A percentile compares a stretch with the other conserved stretches of the same genome.
These are phyloP conservation scores for Plemyria rubiginata DNA, from an alignment of 2,888 invertebrate species.

Conservation along the genomic window DNA sequence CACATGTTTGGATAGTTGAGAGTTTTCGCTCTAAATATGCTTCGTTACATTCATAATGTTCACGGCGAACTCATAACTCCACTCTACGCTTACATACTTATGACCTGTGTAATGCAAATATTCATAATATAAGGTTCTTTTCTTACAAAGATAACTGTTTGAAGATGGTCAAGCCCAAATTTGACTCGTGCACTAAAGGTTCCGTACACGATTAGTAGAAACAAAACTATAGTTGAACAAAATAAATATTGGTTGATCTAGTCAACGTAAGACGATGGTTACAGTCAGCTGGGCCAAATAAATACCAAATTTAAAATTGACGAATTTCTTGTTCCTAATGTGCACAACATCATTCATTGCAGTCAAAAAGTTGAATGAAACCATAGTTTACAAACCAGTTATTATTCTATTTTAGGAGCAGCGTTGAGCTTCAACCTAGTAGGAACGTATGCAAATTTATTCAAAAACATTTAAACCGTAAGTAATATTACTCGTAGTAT, in stretches of 20 bases:
- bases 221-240: no score
- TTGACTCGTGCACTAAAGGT: no score
- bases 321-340: neutral
- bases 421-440: neutral
- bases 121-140: slow-evolving; percentile 10
- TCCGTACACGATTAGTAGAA: no score
- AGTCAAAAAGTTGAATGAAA: neutral
- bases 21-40: slow-evolving; percentile 27
- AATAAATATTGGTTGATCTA: no score
- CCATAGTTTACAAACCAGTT: neutral
- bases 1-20: slow-evolving; percentile 12
- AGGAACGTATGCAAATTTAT: neutral
- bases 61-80: slow-evolving; percentile 31
- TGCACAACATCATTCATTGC: neutral
- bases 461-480: neutral
- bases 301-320: neutral
- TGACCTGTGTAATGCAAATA: slow-evolving; percentile 33
- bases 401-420: neutral
- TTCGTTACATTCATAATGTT: slow-evolving; percentile 32
- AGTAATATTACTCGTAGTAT: neutral
- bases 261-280: no score
- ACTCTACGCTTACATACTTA: slow-evolving; percentile 35
- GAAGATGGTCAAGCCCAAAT: neutral
- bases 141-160: neutral
- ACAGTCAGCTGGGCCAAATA: no score